Conservation (phyloP, 2,797 vertebrate species). For the Crypturellus tataupa region DNA sequence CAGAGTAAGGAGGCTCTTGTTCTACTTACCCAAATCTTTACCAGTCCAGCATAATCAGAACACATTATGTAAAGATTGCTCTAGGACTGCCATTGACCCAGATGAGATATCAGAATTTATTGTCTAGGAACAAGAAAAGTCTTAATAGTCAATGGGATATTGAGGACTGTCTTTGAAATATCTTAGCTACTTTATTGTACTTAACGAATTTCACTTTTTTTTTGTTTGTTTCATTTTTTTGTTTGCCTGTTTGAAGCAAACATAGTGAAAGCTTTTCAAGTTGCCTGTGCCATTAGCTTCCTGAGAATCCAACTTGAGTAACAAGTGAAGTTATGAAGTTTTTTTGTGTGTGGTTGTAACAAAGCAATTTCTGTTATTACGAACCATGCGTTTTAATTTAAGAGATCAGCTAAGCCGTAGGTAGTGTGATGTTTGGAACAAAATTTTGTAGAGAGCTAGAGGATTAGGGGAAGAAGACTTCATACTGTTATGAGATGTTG, state of each 20-base stretch:
- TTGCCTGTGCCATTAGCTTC: background rate
- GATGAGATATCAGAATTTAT: background rate
- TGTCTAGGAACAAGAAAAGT: background rate
- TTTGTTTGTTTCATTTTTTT: too few relatives aligned
- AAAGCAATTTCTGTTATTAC: background rate
- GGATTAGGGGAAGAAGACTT: background rate
- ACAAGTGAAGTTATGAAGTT: background rate
- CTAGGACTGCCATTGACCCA: too few relatives aligned
- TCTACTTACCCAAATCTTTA: background rate
- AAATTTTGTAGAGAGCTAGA: background rate
- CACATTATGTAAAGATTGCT: too few relatives aligned
- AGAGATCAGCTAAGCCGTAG: background rate
- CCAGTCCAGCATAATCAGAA: background rate
- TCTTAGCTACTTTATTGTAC: background rate
- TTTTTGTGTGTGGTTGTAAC: background rate
- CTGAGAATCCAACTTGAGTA: background rate
- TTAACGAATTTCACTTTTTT: too few relatives aligned
- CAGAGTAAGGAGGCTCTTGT: background rate
- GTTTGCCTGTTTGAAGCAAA: background rate
- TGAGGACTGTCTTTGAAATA: background rate
- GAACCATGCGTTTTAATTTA: background rate
- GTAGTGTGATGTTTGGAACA: background rate
- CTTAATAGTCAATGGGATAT: background rate
- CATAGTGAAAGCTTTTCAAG: background rate
- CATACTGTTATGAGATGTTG: background rate